Evolutionary conservation across 2,113 vertebrate species (phyloP).

Genomic region (Eudorcas thomsonii): DNA sequence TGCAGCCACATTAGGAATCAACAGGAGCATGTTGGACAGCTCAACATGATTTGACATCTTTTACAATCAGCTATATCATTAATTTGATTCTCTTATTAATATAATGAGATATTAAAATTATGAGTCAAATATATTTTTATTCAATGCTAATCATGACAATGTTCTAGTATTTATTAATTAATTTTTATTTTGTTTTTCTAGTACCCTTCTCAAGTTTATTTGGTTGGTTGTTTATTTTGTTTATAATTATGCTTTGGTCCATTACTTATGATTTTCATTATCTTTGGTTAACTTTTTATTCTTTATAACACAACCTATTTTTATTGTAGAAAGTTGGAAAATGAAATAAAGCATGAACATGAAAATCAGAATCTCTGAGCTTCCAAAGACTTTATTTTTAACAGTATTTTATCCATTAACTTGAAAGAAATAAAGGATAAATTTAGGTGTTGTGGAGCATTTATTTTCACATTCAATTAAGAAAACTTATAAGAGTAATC

Average conservation of each 20-base stretch:
- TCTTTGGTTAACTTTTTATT: background rate
- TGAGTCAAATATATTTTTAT: background rate
- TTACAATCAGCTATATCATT: background rate
- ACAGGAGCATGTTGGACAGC: background rate
- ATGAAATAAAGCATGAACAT: background rate
- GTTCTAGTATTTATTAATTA: background rate
- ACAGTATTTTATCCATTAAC: background rate
- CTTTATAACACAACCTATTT: background rate
- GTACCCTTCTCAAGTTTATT: background rate
- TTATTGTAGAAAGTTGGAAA: background rate
- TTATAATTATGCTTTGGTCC: background rate
- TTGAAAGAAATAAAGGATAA: background rate
- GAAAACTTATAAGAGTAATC: background rate
- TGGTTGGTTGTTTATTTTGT: background rate
- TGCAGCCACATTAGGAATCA: background rate
- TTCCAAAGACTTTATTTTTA: background rate
- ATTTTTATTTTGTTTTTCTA: background rate
- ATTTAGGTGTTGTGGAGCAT: background rate
- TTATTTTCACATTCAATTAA: background rate
- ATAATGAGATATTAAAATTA: background rate
- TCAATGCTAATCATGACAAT: background rate
- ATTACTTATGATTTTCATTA: background rate
- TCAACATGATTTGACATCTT: background rate
- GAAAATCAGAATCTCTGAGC: background rate
- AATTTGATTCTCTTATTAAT: background rate